Evolutionary conservation across 2,888 invertebrate genomes (phyloP).

Genomic region (Parnassius smintheus): DNA sequence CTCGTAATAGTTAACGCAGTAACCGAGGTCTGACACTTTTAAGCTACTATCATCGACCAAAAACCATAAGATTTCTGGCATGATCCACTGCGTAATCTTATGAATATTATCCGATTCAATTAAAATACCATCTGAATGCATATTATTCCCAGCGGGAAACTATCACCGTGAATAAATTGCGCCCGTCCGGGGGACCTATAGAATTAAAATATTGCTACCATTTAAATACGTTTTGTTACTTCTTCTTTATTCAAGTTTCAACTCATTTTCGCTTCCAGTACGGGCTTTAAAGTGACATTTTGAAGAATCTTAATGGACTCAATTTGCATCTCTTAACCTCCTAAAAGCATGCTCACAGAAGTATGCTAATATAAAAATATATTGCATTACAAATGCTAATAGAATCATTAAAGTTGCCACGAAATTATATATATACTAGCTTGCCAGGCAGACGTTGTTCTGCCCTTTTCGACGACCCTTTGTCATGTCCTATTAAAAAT

Average conservation of each 20-base stretch:
- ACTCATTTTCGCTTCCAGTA: conserved; percentile 26
- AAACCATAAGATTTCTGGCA: no score
- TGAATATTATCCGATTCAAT: no score
- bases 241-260: conserved; percentile 25
- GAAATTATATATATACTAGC: neutral
- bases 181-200: neutral
- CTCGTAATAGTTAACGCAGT: no score
- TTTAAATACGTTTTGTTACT: conserved; percentile 25
- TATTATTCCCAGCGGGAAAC: neutral
- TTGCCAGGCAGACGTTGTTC: no score
- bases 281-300: conserved; percentile 26
- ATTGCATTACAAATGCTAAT: conserved; percentile 24
- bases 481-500: no score
- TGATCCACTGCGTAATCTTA: no score
- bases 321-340: conserved; percentile 28
- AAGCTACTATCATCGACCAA: no score
- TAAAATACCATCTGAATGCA: no score
- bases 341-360: conserved; percentile 20
- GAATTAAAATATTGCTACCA: conserved; percentile 22
- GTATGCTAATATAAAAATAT: conserved; percentile 26
- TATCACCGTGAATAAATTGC: conserved; percentile 9
- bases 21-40: no score
- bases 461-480: no score
- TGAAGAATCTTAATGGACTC: conserved; percentile 28
- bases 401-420: conserved; percentile 8